Evolutionary conservation across 2,888 invertebrate species (phyloP), one percentile per base, ranked within the genome.

Genomic region (Mythimna pallens): DNA sequence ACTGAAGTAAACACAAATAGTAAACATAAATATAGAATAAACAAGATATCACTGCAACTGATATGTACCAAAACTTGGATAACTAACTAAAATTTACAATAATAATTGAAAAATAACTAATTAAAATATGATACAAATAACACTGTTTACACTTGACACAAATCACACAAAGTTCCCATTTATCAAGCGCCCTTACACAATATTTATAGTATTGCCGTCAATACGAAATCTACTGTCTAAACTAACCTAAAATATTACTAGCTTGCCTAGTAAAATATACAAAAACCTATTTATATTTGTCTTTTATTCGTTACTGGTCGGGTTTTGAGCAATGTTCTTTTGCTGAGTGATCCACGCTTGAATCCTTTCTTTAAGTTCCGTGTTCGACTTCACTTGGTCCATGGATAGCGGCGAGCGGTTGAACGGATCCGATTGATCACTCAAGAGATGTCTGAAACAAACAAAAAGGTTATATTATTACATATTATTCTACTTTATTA

Each of bases 361-460:
- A 81, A 99, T 99, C 92, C 97, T 97, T n/a, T 95, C 94, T 88
- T 98, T 98, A 22, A 99, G 97, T 80, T 98, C 98, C 0, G 94
- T 97, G 91, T 98, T 97, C 0, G 99, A 97, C 89, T 97, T 97
- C 0, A 99, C 97, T 97, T 98, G 98, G 89, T 99, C 99, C 99
- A 99, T 98, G 0, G 99, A 98, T 22, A 99, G 97, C 0, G 99
- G 98, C 14, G 98, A 98, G 54, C 99, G 97, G 95, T 99, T 99
- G 93, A 99, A 99, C 0, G 99, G 99, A 95, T 99, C 99, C 0
- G 98, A 98, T 92, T 99, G 99, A 93, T 99, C 99, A 90, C 99
- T 99, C 76, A 98, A 94, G 80, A 98, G 96, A 94, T 99, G 99
- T 84, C 98, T 98, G 93, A 75, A 96, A 88, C 20, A 74, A 94